phyloP scores from a whole-genome alignment of 2,888 invertebrate species.

The Sepioteuthis lessoniana region DNA sequence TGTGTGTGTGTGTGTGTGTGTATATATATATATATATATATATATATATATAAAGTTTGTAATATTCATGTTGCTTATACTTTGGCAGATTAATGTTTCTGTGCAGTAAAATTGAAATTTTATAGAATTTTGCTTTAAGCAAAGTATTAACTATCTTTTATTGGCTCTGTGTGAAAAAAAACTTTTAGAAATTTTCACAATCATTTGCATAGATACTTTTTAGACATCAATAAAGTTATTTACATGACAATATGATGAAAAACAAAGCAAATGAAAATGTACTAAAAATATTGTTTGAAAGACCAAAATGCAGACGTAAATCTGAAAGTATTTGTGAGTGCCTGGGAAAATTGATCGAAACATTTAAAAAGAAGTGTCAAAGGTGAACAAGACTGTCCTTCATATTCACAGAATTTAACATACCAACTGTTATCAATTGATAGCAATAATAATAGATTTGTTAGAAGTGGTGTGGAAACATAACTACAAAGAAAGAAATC shows the following conservation, averaged over 20 bases:
- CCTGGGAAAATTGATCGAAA: not conserved
- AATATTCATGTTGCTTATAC: not conserved
- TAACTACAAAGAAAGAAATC: too few species aligned
- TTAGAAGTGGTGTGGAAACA: too few species aligned
- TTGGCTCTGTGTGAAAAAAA: not conserved
- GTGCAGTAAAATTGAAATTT: not conserved
- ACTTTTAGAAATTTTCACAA: not conserved
- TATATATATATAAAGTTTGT: not conserved
- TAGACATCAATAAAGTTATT: not conserved
- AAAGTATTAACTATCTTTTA: not conserved
- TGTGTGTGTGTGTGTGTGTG: too few species aligned
- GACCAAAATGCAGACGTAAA: constrained; percentile 16
- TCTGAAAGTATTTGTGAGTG: constrained; percentile 4
- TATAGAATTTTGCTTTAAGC: not conserved
- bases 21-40: too few species aligned
- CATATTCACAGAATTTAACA: constrained; percentile 21
- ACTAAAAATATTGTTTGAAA: not conserved
- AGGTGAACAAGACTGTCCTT: not conserved
- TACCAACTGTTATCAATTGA: constrained; percentile 33
- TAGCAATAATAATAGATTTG: not conserved
- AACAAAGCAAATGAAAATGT: not conserved
- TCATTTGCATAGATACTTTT: not conserved
- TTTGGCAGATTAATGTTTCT: not conserved
- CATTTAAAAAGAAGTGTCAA: not conserved
- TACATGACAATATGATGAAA: not conserved